Evolutionary conservation across 2,888 invertebrate species (phyloP).

Genomic region (Thera obeliscata): DNA sequence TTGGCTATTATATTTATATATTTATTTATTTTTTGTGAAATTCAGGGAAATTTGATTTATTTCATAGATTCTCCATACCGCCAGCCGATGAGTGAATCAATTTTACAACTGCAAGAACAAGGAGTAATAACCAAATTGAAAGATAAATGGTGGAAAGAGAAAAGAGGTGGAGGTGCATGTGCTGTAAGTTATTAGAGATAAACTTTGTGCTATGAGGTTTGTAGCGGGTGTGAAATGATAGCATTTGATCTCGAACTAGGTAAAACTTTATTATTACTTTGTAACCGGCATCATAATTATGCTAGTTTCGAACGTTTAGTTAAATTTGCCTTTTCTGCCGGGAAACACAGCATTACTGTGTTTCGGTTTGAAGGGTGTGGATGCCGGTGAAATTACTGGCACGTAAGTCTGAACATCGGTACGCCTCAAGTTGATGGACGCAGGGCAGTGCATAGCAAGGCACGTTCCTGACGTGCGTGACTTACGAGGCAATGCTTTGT

Average conservation of each 20-base stretch:
- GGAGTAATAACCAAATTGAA: slow-evolving; percentile 91
- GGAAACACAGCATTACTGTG: too few relatives aligned
- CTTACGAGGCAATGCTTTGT: too few relatives aligned
- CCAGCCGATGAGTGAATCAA: slow-evolving; percentile 91
- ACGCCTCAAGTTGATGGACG: too few relatives aligned
- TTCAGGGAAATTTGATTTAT: neutral
- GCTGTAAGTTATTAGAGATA: slow-evolving; percentile 77
- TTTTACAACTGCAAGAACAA: slow-evolving; percentile 93
- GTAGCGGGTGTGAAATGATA: slow-evolving; percentile 8
- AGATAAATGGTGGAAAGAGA: slow-evolving; percentile 96
- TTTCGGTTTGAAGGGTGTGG: too few relatives aligned
- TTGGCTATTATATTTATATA: too few relatives aligned
- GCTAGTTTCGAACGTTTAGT: too few relatives aligned
- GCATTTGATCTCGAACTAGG: neutral
- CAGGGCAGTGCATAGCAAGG: too few relatives aligned
- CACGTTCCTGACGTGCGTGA: too few relatives aligned
- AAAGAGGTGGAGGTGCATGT: slow-evolving; percentile 90
- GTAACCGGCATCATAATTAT: neutral
- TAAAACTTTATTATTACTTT: neutral
- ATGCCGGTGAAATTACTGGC: too few relatives aligned
- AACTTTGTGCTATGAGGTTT: slow-evolving; percentile 5
- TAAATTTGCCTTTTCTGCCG: too few relatives aligned
- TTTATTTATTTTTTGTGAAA: too few relatives aligned
- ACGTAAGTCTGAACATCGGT: too few relatives aligned
- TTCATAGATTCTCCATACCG: slow-evolving; percentile 88